Conservation (phyloP, 1,140 invertebrate genomes). For the Eueides isabella region DNA sequence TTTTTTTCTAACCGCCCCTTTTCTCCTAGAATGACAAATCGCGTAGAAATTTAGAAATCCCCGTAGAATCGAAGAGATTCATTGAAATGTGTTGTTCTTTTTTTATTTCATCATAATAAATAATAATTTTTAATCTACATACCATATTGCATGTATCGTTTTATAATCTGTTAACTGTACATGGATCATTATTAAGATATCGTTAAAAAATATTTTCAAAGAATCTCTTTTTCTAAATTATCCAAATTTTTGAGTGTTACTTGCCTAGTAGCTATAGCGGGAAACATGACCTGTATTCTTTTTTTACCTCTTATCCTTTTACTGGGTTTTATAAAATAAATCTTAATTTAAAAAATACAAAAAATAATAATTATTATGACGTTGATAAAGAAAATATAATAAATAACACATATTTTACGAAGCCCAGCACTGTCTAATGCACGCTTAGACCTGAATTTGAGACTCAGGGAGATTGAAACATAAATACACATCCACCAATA, state of each 20-base stretch:
- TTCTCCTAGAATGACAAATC: slow-evolving; percentile 55
- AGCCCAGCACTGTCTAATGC: slow-evolving; percentile 62
- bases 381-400: no score
- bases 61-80: slow-evolving; percentile 75
- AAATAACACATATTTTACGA: slow-evolving; percentile 50
- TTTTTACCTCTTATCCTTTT: slow-evolving; percentile 65
- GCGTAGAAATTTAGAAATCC: slow-evolving; percentile 65
- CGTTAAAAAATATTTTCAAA: slow-evolving; percentile 59
- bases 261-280: slow-evolving; percentile 81
- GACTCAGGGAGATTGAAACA: slow-evolving; percentile 61
- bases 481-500: slow-evolving; percentile 44
- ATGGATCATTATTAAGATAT: slow-evolving; percentile 18
- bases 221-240: slow-evolving; percentile 67
- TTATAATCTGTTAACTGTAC: neutral
- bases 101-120: slow-evolving; percentile 10
- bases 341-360: neutral
- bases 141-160: neutral
- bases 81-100: slow-evolving; percentile 58
- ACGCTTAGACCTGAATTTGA: slow-evolving; percentile 71
- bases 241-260: slow-evolving; percentile 70
- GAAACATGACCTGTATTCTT: slow-evolving; percentile 68
- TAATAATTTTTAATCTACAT: neutral
- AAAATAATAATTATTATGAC: no score
- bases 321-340: slow-evolving; percentile 67
- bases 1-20: slow-evolving; percentile 57